Conservation (phyloP, 2,797 vertebrate genomes). For the Rhinichthys osculus region DNA sequence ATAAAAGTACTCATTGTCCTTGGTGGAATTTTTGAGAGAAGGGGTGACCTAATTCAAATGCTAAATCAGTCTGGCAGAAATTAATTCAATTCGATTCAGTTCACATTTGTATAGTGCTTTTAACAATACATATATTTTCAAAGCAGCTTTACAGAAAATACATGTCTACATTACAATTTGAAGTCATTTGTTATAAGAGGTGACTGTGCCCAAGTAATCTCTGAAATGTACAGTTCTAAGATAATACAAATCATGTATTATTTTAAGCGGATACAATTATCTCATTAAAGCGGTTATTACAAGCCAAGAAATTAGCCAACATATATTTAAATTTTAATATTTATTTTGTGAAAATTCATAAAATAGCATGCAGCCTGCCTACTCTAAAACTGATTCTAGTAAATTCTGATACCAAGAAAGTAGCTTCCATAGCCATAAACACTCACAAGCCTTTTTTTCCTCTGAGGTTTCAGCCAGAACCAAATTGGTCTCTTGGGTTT, state of each 20-base stretch:
- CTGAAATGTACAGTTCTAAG: no score
- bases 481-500: slow-evolving; percentile 25
- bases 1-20: not conserved
- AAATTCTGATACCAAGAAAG: not conserved
- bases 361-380: not conserved
- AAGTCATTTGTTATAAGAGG: no score
- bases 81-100: no score
- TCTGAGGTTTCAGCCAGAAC: slow-evolving; percentile 11
- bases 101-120: no score
- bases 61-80: not conserved
- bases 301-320: not conserved
- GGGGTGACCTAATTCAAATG: not conserved
- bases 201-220: no score
- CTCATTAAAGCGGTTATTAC: no score
- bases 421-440: not conserved
- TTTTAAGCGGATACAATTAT: no score
- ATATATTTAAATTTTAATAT: not conserved
- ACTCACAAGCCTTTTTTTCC: not conserved
- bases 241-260: no score
- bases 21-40: not conserved
- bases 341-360: not conserved
- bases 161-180: no score
- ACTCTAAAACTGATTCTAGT: slow-evolving; percentile 1
- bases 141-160: no score
- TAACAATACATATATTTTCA: no score